These are phyloP conservation scores for Pseudorhombus dupliciocellatus DNA, from an alignment of 2,113 vertebrate species.

Conservation along the genomic window DNA sequence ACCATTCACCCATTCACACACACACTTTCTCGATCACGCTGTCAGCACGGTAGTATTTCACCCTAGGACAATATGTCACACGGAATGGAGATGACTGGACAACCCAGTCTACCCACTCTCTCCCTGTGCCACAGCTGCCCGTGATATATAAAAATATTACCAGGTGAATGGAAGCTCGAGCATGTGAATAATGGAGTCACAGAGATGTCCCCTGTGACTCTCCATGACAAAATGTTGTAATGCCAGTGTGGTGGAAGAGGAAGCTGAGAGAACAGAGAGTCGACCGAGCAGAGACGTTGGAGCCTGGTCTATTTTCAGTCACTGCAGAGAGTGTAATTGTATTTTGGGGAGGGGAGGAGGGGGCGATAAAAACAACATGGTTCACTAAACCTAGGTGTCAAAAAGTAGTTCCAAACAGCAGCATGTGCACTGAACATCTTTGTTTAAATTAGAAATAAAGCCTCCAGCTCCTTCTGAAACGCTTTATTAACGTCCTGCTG, in stretches of 20 bases:
- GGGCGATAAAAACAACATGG: not conserved
- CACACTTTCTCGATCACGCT: too few relatives aligned
- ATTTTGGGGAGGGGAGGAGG: not conserved
- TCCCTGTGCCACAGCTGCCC: too few relatives aligned
- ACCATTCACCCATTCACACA: too few relatives aligned
- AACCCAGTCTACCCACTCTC: too few relatives aligned
- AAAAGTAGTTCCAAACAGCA: not conserved
- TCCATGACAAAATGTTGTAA: constrained; percentile 3
- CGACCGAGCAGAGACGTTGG: not conserved
- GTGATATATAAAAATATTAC: too few relatives aligned
- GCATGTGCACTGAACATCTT: constrained; percentile 9
- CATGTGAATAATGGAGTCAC: constrained; percentile 18
- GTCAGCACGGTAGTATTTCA: too few relatives aligned
- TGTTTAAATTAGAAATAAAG: constrained; percentile 22
- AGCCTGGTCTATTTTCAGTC: not conserved
- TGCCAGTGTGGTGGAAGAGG: not conserved
- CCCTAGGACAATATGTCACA: too few relatives aligned
- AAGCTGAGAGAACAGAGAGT: not conserved
- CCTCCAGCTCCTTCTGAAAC: constrained; percentile 15
- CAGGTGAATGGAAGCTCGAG: constrained; percentile 2
- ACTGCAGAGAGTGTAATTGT: not conserved
- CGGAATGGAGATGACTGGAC: too few relatives aligned
- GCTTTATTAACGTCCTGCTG: constrained; percentile 16
- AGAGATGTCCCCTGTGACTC: not conserved
- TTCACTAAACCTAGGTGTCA: not conserved